A percentile compares a stretch with the other conserved stretches of the same genome.
Evolutionary conservation across 1,140 invertebrate genomes (phyloP).

Genomic region (Solenopsis invicta): DNA sequence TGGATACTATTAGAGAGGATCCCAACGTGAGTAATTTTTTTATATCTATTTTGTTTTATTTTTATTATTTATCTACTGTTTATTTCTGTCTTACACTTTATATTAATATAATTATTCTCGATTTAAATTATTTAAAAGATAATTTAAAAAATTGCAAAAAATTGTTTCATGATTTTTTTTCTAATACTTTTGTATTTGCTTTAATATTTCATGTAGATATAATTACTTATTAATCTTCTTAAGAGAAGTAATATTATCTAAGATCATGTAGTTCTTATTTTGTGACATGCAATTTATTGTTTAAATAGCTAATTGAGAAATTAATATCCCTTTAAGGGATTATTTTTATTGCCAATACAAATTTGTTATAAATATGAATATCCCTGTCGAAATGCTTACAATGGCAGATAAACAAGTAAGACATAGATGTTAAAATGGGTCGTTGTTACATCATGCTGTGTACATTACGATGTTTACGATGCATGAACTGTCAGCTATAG

Average conservation of each 20-base stretch:
- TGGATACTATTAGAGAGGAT: conserved; percentile 92
- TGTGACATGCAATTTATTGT: background rate
- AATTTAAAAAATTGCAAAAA: conserved; percentile 2
- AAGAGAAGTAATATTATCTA: conserved; percentile 3
- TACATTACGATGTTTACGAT: conserved; percentile 18
- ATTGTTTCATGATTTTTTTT: background rate
- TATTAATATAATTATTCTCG: background rate
- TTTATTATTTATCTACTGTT: background rate
- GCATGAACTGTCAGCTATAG: conserved; percentile 33
- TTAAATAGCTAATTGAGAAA: conserved; percentile 19
- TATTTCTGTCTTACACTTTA: background rate
- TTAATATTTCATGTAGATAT: background rate
- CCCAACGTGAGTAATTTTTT: conserved; percentile 90
- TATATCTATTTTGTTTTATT: background rate
- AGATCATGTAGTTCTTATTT: background rate
- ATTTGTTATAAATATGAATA: conserved; percentile 67
- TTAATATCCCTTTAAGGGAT: background rate
- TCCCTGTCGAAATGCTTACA: conserved; percentile 80
- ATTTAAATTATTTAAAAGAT: background rate
- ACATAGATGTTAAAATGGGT: conserved; percentile 69
- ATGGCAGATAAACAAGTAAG: conserved; percentile 82
- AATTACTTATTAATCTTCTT: background rate
- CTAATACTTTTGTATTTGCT: too few species aligned
- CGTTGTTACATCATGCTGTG: conserved; percentile 22
- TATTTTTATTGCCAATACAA: background rate